Conservation (phyloP, 2,797 vertebrate genomes). For the Tenualosa ilisha region DNA sequence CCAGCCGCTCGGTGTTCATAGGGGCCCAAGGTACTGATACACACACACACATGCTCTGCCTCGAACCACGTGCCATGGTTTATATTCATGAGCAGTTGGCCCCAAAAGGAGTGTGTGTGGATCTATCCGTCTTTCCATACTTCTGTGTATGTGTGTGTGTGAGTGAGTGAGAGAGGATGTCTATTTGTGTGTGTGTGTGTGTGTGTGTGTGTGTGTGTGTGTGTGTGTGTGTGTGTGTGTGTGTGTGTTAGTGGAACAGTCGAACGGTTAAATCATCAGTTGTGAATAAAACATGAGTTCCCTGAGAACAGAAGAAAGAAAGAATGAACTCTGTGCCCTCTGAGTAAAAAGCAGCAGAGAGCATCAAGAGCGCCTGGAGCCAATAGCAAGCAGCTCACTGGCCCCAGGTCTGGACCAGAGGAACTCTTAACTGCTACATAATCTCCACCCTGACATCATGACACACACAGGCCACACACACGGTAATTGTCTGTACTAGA, state of each 20-base stretch:
- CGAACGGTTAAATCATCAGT: neutral
- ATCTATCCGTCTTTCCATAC: neutral
- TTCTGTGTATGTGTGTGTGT: neutral
- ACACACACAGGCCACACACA: conserved; percentile 30
- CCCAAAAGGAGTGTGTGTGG: neutral
- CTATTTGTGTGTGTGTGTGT: neutral
- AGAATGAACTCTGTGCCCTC: neutral
- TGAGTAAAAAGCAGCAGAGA: neutral
- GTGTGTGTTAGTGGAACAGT: neutral
- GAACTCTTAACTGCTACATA: neutral
- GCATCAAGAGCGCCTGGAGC: neutral
- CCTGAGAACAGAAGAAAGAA: neutral
- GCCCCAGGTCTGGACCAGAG: neutral
- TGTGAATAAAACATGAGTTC: conserved; percentile 6
- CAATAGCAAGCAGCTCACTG: neutral
- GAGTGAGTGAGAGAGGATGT: neutral
- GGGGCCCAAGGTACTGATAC: neutral
- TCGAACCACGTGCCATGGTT: neutral
- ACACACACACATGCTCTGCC: neutral
- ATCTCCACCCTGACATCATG: conserved; percentile 25
- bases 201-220: neutral
- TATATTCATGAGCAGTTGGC: neutral
- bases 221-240: neutral
- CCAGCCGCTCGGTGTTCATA: neutral
- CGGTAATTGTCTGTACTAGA: neutral